phyloP scores from a whole-genome alignment of 2,113 vertebrate species.

The Lanius collurio region DNA sequence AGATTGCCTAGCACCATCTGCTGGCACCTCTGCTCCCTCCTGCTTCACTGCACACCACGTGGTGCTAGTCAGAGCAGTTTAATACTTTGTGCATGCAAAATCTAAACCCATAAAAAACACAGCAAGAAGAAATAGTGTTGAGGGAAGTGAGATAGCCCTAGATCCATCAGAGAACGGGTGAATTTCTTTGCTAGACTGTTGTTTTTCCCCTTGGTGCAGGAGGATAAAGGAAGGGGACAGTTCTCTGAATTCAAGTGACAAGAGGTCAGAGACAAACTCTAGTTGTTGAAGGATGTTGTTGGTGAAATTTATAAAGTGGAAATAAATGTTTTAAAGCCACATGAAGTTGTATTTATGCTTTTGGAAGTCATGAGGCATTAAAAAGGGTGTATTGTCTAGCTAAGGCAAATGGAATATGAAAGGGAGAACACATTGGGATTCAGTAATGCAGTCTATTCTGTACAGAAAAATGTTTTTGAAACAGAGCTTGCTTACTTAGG shows the following conservation, averaged over 20 bases:
- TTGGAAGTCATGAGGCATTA: not conserved
- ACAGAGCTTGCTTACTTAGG: not conserved
- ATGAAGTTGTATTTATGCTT: not conserved
- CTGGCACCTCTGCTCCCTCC: not conserved
- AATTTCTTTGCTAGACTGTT: not conserved
- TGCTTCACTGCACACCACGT: not conserved
- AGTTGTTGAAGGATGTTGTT: not conserved
- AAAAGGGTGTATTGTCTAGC: not conserved
- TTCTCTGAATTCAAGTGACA: not conserved
- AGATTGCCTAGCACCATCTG: conserved; percentile 28
- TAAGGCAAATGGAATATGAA: not conserved
- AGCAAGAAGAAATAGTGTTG: accelerated
- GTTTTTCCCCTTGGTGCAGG: not conserved
- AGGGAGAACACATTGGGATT: accelerated
- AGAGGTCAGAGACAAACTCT: not conserved
- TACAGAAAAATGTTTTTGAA: not conserved
- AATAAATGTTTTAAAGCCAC: not conserved
- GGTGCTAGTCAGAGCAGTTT: not conserved
- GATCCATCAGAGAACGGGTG: not conserved
- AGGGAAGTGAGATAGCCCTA: not conserved
- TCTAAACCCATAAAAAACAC: not conserved
- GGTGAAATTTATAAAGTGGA: not conserved
- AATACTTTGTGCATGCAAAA: accelerated
- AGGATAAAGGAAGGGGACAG: not conserved
- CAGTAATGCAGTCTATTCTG: not conserved